Evolutionary conservation across 92 coral and sea anemone genomes (phyloP).

Genomic region (Montipora capitata): DNA sequence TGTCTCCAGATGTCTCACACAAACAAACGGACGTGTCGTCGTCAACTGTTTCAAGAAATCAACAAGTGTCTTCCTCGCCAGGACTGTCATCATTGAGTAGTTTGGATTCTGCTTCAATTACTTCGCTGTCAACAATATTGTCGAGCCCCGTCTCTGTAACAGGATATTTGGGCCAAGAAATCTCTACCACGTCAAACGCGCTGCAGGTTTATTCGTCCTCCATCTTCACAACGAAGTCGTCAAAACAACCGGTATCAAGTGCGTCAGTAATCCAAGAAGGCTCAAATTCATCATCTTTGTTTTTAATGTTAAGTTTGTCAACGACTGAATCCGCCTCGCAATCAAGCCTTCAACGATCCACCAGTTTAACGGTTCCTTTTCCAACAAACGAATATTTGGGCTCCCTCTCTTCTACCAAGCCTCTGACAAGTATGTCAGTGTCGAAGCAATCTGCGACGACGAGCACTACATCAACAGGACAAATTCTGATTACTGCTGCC

Average conservation of each 20-base stretch:
- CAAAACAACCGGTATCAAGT: neutral
- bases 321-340: too few relatives aligned
- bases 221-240: neutral
- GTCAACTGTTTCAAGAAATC: neutral
- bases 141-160: neutral
- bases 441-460: too few relatives aligned
- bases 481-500: too few relatives aligned
- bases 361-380: neutral
- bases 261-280: neutral
- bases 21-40: neutral
- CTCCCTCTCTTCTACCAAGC: too few relatives aligned
- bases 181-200: neutral
- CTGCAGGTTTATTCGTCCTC: neutral
- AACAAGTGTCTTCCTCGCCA: neutral
- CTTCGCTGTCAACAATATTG: neutral
- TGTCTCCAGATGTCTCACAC: neutral
- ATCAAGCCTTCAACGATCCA: too few relatives aligned
- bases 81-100: neutral
- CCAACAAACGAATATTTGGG: too few relatives aligned
- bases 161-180: neutral
- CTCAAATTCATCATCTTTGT: too few relatives aligned
- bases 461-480: too few relatives aligned
- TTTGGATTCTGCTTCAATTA: too few relatives aligned
- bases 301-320: too few relatives aligned
- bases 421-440: too few relatives aligned